Conservation (phyloP, 2,797 vertebrate species). For the Craterocephalus amniculus region DNA sequence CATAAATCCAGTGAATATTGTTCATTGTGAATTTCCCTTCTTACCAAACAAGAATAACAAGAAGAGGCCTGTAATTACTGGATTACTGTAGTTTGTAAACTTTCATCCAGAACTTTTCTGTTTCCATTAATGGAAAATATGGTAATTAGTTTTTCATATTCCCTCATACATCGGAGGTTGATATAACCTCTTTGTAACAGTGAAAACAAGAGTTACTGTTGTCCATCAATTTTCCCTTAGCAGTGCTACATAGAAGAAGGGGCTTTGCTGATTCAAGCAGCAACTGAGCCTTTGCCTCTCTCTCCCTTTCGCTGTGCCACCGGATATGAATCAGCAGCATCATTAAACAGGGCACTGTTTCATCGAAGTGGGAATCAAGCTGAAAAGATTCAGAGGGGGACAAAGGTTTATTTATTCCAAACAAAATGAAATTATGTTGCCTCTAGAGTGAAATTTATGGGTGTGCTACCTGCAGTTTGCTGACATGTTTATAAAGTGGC, state of each 20-base stretch:
- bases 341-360: slow-evolving; percentile 79
- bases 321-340: slow-evolving; percentile 77
- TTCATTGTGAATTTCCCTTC: slow-evolving; percentile 73
- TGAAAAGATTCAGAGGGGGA: slow-evolving; percentile 73
- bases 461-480: slow-evolving; percentile 69
- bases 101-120: slow-evolving; percentile 73
- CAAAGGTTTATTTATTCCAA: slow-evolving; percentile 80
- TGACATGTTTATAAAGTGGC: slow-evolving; percentile 78
- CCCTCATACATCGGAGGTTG: slow-evolving; percentile 71
- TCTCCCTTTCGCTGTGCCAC: slow-evolving; percentile 52
- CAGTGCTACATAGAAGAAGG: slow-evolving; percentile 36
- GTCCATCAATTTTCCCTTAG: slow-evolving; percentile 72
- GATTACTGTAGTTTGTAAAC: slow-evolving; percentile 80
- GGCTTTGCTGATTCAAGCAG: slow-evolving; percentile 59
- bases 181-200: slow-evolving; percentile 82
- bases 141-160: slow-evolving; percentile 81
- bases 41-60: slow-evolving; percentile 78
- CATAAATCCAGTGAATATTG: slow-evolving; percentile 78
- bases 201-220: slow-evolving; percentile 74
- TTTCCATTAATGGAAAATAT: slow-evolving; percentile 83
- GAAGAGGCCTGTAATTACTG: slow-evolving; percentile 78
- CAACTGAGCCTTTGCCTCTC: slow-evolving; percentile 58
- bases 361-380: slow-evolving; percentile 79
- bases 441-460: slow-evolving; percentile 78
- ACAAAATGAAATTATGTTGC: slow-evolving; percentile 80